phyloP scores from a whole-genome alignment of 1,140 invertebrate genomes.

The Geopemphigus sp. region DNA sequence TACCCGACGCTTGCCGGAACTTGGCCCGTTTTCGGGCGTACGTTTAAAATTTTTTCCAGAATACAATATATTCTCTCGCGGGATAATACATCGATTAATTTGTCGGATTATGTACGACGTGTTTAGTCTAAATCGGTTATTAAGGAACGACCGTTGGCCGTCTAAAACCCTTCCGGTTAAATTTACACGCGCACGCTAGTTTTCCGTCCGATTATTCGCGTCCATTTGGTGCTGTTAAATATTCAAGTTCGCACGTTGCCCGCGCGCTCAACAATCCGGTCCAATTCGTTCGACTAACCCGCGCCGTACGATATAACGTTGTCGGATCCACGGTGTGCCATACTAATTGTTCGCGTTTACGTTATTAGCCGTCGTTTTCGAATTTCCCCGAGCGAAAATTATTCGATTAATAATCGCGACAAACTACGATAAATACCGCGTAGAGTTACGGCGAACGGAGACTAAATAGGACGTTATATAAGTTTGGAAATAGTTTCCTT shows the following conservation, averaged over 20 bases:
- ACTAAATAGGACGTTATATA: too few relatives aligned
- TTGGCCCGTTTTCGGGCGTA: too few relatives aligned
- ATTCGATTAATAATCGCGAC: background rate
- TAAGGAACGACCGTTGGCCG: constrained; percentile 6
- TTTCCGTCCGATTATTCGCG: background rate
- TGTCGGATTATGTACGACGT: too few relatives aligned
- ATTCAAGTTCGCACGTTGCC: background rate
- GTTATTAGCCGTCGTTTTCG: background rate
- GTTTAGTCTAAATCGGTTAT: background rate
- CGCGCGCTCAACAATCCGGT: background rate
- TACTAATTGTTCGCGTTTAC: background rate
- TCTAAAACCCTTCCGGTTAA: background rate
- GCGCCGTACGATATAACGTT: background rate
- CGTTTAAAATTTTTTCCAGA: too few relatives aligned
- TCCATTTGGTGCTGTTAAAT: background rate
- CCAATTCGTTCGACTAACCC: background rate
- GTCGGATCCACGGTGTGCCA: too few relatives aligned
- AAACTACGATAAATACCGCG: too few relatives aligned
- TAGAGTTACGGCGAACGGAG: too few relatives aligned
- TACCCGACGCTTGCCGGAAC: too few relatives aligned
- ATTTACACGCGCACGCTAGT: background rate
- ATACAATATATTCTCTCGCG: too few relatives aligned
- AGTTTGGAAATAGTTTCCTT: too few relatives aligned
- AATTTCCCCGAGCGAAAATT: background rate
- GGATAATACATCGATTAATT: too few relatives aligned